These are phyloP conservation scores for Mythimna vitellina DNA, from an alignment of 2,888 invertebrate species.

Conservation along the genomic window DNA sequence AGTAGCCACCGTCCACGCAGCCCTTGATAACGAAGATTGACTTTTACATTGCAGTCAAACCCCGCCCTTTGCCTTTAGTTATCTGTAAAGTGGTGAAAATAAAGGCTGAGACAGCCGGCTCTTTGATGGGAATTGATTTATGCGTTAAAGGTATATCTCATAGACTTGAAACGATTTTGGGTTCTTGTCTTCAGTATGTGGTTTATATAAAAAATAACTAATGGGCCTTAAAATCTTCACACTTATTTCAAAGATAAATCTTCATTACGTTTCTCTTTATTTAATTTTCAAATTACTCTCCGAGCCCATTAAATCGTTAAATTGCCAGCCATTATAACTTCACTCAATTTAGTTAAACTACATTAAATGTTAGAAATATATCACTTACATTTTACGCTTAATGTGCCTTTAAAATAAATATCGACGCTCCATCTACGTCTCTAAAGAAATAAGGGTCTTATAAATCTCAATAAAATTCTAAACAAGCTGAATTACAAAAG, in stretches of 20 bases:
- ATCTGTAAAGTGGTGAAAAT: slow-evolving; percentile 56
- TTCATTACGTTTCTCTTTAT: not conserved
- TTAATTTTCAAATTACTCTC: slow-evolving; percentile 8
- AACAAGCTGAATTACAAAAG: slow-evolving; percentile 20
- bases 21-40: slow-evolving; percentile 77
- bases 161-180: slow-evolving; percentile 1
- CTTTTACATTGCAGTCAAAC: slow-evolving; percentile 75
- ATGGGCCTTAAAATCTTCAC: no score
- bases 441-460: slow-evolving; percentile 18
- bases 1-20: slow-evolving; percentile 61
- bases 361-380: slow-evolving; percentile 23
- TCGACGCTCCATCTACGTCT: slow-evolving; percentile 13
- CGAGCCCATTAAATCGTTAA: slow-evolving; percentile 11
- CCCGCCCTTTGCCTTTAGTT: slow-evolving; percentile 55
- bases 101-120: slow-evolving; percentile 40
- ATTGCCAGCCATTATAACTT: slow-evolving; percentile 28
- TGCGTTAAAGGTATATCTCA: slow-evolving; percentile 17
- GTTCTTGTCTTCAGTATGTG: not conserved
- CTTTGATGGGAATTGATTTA: slow-evolving; percentile 62
- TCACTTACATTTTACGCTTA: not conserved
- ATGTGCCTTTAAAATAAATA: slow-evolving; percentile 23
- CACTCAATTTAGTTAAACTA: slow-evolving; percentile 21
- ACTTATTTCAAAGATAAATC: not conserved
- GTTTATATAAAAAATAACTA: no score
- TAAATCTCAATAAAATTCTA: slow-evolving; percentile 40